phyloP scores from a whole-genome alignment of 2,888 invertebrate genomes.

The Lepeophtheirus nordmannii region DNA sequence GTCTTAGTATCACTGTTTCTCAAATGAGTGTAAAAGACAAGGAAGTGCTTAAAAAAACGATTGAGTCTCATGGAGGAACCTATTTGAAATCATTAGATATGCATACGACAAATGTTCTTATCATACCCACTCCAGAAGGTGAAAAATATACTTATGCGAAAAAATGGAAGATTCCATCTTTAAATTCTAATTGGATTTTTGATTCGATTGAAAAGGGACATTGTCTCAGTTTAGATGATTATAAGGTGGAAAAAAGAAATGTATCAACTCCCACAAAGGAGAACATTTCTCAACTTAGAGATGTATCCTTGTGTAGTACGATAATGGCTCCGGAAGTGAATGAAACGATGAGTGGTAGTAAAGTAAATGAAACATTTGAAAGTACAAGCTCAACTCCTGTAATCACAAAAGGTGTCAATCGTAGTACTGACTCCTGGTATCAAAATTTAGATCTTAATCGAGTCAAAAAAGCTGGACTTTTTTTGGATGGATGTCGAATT shows the following conservation, averaged over 20 bases:
- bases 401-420: slow-evolving; percentile 29
- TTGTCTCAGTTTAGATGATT: slow-evolving; percentile 46
- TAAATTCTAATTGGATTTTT: slow-evolving; percentile 59
- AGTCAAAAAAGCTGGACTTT: slow-evolving; percentile 56
- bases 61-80: slow-evolving; percentile 53
- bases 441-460: slow-evolving; percentile 45
- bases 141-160: slow-evolving; percentile 52
- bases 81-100: slow-evolving; percentile 42
- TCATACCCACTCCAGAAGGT: slow-evolving; percentile 43
- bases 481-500: slow-evolving; percentile 76
- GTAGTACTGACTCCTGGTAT: slow-evolving; percentile 26
- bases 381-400: slow-evolving; percentile 17
- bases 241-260: slow-evolving; percentile 37
- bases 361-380: slow-evolving; percentile 27
- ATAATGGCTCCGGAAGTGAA: slow-evolving; percentile 26
- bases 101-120: slow-evolving; percentile 41
- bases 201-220: slow-evolving; percentile 58
- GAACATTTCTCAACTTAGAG: slow-evolving; percentile 20
- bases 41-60: slow-evolving; percentile 46
- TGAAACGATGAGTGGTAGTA: background rate
- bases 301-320: slow-evolving; percentile 28
- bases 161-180: slow-evolving; percentile 47
- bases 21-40: slow-evolving; percentile 51
- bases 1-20: slow-evolving; percentile 60
- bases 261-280: slow-evolving; percentile 27